phyloP scores from a whole-genome alignment of 2,888 invertebrate genomes.

The Biston betularia region DNA sequence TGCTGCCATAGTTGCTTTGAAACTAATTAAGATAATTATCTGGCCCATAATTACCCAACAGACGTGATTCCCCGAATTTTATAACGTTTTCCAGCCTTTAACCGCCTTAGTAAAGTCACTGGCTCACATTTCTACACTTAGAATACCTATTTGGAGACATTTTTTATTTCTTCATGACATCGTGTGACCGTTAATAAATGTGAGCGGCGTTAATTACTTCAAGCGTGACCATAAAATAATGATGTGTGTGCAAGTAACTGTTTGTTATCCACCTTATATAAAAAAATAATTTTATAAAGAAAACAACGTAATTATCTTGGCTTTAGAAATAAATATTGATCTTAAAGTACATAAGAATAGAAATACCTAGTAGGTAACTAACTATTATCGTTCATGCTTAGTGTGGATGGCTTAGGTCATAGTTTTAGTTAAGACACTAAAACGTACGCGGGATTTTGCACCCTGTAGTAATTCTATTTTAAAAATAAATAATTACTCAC shows the following conservation, averaged over 20 bases:
- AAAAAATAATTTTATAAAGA: neutral
- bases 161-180: conserved; percentile 45
- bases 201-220: conserved; percentile 49
- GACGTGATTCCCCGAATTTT: conserved; percentile 53
- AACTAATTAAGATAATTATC: conserved; percentile 46
- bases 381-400: too few species aligned
- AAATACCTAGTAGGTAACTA: too few species aligned
- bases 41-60: conserved; percentile 45
- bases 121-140: conserved; percentile 46
- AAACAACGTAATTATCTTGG: neutral
- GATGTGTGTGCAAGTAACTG: conserved; percentile 9
- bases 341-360: too few species aligned
- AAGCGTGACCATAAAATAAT: conserved; percentile 47
- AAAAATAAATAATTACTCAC: too few species aligned
- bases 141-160: conserved; percentile 48
- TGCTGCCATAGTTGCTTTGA: conserved; percentile 16
- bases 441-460: too few species aligned
- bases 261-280: neutral
- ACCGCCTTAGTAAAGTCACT: conserved; percentile 53
- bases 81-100: conserved; percentile 43
- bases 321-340: too few species aligned
- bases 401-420: too few species aligned
- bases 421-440: too few species aligned
- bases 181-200: conserved; percentile 47
- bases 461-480: too few species aligned